Percentiles rank a stretch among this genome's conserved stretches.
phyloP scores from a whole-genome alignment of 2,888 invertebrate species.

The Archips crataeganus region DNA sequence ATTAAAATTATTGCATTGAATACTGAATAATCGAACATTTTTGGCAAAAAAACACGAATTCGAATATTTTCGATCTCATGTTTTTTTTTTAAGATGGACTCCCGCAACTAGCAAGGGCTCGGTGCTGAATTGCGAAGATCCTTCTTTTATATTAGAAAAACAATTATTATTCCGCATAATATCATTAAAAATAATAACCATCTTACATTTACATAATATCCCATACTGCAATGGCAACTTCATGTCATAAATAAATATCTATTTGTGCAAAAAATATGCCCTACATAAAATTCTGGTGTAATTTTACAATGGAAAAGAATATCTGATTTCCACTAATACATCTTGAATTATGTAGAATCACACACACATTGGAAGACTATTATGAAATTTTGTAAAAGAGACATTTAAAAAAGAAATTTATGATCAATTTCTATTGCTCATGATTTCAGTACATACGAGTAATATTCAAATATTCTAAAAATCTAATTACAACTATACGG shows the following conservation, averaged over 20 bases:
- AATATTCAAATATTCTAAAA: slow-evolving; percentile 54
- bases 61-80: slow-evolving; percentile 42
- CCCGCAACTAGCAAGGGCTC: slow-evolving; percentile 78
- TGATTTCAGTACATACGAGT: slow-evolving; percentile 67
- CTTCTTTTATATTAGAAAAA: slow-evolving; percentile 56
- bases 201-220: slow-evolving; percentile 28
- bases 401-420: slow-evolving; percentile 57
- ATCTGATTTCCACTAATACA: slow-evolving; percentile 40
- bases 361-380: slow-evolving; percentile 82
- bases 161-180: slow-evolving; percentile 72
- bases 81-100: slow-evolving; percentile 57
- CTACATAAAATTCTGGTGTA: slow-evolving; percentile 34
- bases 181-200: slow-evolving; percentile 41
- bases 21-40: slow-evolving; percentile 48
- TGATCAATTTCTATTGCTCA: slow-evolving; percentile 70
- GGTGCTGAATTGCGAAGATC: slow-evolving; percentile 66
- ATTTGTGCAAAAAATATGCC: slow-evolving; percentile 35
- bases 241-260: slow-evolving; percentile 29
- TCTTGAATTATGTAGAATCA: slow-evolving; percentile 65
- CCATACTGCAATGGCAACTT: slow-evolving; percentile 35
- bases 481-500: slow-evolving; percentile 60
- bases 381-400: slow-evolving; percentile 64
- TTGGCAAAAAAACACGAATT: slow-evolving; percentile 44
- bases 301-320: slow-evolving; percentile 47
- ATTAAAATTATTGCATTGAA: slow-evolving; percentile 59